Evolutionary conservation across 2,888 invertebrate genomes (phyloP).

Genomic region (Limnephilus auricula): DNA sequence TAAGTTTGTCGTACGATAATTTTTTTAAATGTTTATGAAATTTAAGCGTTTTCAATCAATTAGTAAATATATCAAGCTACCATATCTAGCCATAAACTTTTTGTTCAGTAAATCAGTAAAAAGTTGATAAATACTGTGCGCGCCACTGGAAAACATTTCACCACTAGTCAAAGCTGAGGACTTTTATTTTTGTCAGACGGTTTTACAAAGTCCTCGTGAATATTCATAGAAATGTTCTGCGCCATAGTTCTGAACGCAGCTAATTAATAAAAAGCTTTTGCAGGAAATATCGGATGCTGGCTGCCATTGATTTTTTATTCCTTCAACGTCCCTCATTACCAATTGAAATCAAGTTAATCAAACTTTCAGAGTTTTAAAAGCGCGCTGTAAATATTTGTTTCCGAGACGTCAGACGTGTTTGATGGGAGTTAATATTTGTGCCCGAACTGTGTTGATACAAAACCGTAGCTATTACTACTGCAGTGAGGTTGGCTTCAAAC

Average conservation of each 20-base stretch:
- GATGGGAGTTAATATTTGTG: conserved; percentile 19
- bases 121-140: background rate
- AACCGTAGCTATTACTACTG: background rate
- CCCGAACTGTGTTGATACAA: background rate
- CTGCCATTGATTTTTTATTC: conserved; percentile 47
- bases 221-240: conserved; percentile 64
- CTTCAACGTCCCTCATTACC: conserved; percentile 35
- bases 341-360: conserved; percentile 21
- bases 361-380: conserved; percentile 38
- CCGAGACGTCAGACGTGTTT: background rate
- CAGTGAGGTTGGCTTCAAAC: background rate
- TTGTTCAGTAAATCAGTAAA: background rate
- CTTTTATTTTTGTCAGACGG: conserved; percentile 59
- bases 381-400: conserved; percentile 37
- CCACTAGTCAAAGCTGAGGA: conserved; percentile 34
- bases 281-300: conserved; percentile 55
- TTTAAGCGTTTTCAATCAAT: background rate
- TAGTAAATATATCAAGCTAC: background rate
- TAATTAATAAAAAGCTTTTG: conserved; percentile 63
- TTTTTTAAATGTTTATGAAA: background rate
- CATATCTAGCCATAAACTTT: background rate
- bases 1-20: background rate
- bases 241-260: conserved; percentile 59
- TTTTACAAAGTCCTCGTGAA: conserved; percentile 60
- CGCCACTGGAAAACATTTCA: conserved; percentile 41